A percentile compares a stretch with the other conserved stretches of the same genome.
Evolutionary conservation across 2,113 vertebrate genomes (phyloP).

Genomic region (Merops nubicus): DNA sequence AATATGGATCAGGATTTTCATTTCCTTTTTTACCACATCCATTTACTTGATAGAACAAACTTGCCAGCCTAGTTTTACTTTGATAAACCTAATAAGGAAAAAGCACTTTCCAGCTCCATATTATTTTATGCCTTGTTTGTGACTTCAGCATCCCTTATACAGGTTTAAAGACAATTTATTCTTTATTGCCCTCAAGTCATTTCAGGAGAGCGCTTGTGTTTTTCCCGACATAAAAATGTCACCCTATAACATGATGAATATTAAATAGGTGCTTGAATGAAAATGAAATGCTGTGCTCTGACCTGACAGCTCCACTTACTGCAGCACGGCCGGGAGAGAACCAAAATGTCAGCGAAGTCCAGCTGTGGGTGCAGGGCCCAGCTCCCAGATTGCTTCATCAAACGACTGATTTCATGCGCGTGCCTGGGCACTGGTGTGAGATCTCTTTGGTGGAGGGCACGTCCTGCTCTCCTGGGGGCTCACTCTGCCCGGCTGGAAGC

Average conservation of each 20-base stretch:
- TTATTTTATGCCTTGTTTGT: conserved; percentile 74
- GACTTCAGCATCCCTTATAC: conserved; percentile 50
- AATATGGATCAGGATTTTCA: conserved; percentile 78
- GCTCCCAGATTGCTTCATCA: neutral
- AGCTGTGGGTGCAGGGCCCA: neutral
- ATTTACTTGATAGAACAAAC: conserved; percentile 68
- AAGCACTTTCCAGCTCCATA: conserved; percentile 61
- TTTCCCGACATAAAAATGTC: conserved; percentile 64
- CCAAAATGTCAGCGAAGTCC: neutral
- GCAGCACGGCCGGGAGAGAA: neutral
- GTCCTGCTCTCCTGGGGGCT: neutral
- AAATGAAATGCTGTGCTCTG: conserved; percentile 11
- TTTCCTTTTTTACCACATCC: conserved; percentile 62
- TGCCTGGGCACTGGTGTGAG: neutral
- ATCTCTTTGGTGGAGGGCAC: neutral
- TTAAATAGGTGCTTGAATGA: conserved; percentile 58
- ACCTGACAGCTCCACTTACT: neutral
- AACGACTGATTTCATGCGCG: neutral
- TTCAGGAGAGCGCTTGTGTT: conserved; percentile 66
- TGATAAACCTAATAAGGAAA: conserved; percentile 64
- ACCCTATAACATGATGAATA: conserved; percentile 62
- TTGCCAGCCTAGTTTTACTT: conserved; percentile 76
- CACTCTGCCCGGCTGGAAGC: neutral
- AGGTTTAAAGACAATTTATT: conserved; percentile 77
- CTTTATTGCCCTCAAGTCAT: conserved; percentile 69